A percentile compares a stretch with the other conserved stretches of the same genome.
These are phyloP conservation scores for Prionailurus viverrinus DNA, from an alignment of 2,113 vertebrate genomes.

Conservation along the genomic window DNA sequence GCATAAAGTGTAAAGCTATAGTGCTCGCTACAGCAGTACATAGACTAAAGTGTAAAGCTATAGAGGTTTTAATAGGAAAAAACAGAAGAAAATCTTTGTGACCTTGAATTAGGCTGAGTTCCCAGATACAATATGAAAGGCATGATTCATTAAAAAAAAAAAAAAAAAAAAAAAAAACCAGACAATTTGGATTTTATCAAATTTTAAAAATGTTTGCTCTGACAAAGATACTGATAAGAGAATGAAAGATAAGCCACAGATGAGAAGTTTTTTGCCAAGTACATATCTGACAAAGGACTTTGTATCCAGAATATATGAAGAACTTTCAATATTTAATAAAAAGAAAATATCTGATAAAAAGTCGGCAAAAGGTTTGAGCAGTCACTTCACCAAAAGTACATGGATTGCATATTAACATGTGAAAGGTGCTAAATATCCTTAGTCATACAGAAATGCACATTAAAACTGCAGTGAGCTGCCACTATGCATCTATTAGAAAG, in stretches of 20 bases:
- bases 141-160: neutral
- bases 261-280: neutral
- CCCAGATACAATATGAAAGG: neutral
- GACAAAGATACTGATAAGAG: neutral
- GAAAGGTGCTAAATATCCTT: constrained; percentile 35
- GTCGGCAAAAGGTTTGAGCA: constrained; percentile 16
- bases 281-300: constrained; percentile 41
- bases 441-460: neutral
- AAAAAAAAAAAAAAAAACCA: constrained; percentile 28
- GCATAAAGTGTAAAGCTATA: constrained; percentile 4
- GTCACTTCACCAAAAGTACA: neutral
- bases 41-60: neutral
- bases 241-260: constrained; percentile 9
- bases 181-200: neutral
- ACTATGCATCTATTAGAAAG: neutral
- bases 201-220: constrained; percentile 49
- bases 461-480: neutral
- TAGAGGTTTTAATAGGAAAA: neutral
- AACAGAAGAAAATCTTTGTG: constrained; percentile 20
- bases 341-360: constrained; percentile 31
- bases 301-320: constrained; percentile 39
- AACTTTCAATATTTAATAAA: constrained; percentile 48
- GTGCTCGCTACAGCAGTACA: neutral
- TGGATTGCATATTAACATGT: neutral
- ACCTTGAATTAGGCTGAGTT: neutral